Evolutionary conservation across 2,888 invertebrate genomes (phyloP).

Genomic region (Oligia strigilis): DNA sequence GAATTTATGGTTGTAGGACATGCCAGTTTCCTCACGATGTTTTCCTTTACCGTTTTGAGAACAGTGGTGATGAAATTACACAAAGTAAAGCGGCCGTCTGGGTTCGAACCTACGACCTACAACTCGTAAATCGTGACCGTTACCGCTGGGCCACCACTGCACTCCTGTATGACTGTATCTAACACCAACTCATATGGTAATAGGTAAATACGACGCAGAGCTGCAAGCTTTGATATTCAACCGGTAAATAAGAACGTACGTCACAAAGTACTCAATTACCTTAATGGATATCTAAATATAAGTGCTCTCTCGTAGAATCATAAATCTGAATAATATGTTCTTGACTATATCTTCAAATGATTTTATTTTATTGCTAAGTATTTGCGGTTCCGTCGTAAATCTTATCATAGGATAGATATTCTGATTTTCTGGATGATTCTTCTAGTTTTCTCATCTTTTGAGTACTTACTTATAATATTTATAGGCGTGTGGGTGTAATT

Average conservation of each 20-base stretch:
- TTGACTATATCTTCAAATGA: slow-evolving; percentile 54
- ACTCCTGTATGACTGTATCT: not conserved
- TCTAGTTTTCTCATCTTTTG: slow-evolving; percentile 6
- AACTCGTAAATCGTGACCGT: not conserved
- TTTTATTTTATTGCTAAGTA: slow-evolving; percentile 31
- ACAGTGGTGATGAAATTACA: not conserved
- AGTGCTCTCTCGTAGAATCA: slow-evolving; percentile 54
- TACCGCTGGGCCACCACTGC: not conserved
- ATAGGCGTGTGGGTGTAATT: slow-evolving; percentile 56
- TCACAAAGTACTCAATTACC: slow-evolving; percentile 59
- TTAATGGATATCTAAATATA: slow-evolving; percentile 61
- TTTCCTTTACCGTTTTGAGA: not conserved
- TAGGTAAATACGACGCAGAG: slow-evolving; percentile 8
- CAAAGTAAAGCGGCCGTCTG: not conserved
- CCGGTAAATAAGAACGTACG: slow-evolving; percentile 50
- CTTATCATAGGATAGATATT: not conserved
- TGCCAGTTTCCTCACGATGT: not conserved
- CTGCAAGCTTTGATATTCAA: slow-evolving; percentile 54
- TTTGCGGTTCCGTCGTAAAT: not conserved
- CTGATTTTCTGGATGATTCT: slow-evolving; percentile 4
- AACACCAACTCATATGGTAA: not conserved
- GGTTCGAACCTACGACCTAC: not conserved
- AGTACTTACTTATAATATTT: slow-evolving; percentile 38
- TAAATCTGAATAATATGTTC: slow-evolving; percentile 58
- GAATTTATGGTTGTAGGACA: not conserved